Evolutionary conservation across 2,888 invertebrate species (phyloP), one percentile per base, ranked within the genome.

Genomic region (Lasioglossum vierecki): DNA sequence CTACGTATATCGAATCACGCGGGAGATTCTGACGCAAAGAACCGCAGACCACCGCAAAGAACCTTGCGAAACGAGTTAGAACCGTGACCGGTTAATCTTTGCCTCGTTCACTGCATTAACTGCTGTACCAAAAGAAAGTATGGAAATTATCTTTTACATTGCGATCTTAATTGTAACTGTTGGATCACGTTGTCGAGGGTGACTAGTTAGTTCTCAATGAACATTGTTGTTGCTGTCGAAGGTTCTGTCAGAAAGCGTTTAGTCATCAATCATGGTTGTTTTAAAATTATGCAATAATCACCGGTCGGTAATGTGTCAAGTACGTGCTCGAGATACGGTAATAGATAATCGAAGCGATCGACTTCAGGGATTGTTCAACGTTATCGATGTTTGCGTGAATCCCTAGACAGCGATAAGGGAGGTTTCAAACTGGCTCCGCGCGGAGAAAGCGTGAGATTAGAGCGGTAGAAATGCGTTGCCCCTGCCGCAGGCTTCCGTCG

Each of bases 21-120:
- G 85, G 86, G 74, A 66, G 79, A 82, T 75, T 82, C 77, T 77
- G 79, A 72, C 79, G 85, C 79, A 71, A 74, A 76, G 76, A 76
- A 79, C 78, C 68, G 76, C 72, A 66, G 73, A 82, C 15, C 46
- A 57, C 57, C 79, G 82, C 82, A 77, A 74, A 76, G 68, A 70
- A 76, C 76, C 68, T 76, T 63, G 74, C 60, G 26, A 68, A 46
- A 66, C 15, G 39, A 60, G 26, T n/a, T 22, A 35, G n/a, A 26
- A 22, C 35, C 60, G 26, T 22, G 49, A 11, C 11, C 57, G 0
- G 11, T 49, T 26, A 60, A 60, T 15, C 13, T 26, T 60, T 4
- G 13, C 13, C 30, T 35, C 2, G n/a, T n/a, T n/a, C n/a, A n/a
- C n/a, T n/a, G n/a, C n/a, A n/a, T n/a, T n/a, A n/a, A n/a, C n/a